phyloP scores from a whole-genome alignment of 2,888 invertebrate species.

The Eucera pruinosa region DNA sequence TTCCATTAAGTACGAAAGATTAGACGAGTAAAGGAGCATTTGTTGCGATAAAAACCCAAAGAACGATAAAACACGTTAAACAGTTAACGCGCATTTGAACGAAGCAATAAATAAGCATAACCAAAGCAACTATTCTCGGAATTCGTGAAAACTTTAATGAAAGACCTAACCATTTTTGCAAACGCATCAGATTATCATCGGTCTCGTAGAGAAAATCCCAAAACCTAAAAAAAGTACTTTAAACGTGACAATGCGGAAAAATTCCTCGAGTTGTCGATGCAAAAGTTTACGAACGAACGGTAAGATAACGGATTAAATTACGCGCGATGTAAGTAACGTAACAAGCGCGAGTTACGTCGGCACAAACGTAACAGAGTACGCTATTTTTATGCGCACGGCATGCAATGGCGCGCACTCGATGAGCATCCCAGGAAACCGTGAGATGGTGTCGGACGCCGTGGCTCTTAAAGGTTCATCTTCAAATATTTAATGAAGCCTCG shows the following conservation, averaged over 20 bases:
- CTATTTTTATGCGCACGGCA: constrained; percentile 2
- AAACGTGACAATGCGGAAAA: background rate
- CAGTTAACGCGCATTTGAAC: too few relatives aligned
- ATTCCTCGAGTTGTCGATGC: constrained; percentile 5
- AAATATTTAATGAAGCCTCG: constrained; percentile 66
- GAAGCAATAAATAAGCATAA: too few relatives aligned
- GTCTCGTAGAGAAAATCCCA: too few relatives aligned
- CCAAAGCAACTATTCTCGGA: too few relatives aligned
- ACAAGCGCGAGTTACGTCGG: constrained; percentile 45
- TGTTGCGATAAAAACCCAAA: too few relatives aligned
- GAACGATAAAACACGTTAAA: too few relatives aligned
- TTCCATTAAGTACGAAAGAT: too few relatives aligned
- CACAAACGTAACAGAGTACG: constrained; percentile 10
- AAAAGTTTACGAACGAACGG: constrained; percentile 10
- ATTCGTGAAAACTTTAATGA: too few relatives aligned
- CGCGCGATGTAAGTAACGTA: constrained; percentile 54
- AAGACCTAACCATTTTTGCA: too few relatives aligned
- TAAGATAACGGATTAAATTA: constrained; percentile 60
- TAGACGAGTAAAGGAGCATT: too few relatives aligned
- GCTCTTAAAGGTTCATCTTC: constrained; percentile 64
- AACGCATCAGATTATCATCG: too few relatives aligned
- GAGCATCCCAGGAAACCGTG: constrained; percentile 13
- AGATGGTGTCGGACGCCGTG: constrained; percentile 21
- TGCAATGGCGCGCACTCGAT: constrained; percentile 53
- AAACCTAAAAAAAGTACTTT: background rate